phyloP scores from a whole-genome alignment of 2,888 invertebrate species.

The Sesamia inferens region DNA sequence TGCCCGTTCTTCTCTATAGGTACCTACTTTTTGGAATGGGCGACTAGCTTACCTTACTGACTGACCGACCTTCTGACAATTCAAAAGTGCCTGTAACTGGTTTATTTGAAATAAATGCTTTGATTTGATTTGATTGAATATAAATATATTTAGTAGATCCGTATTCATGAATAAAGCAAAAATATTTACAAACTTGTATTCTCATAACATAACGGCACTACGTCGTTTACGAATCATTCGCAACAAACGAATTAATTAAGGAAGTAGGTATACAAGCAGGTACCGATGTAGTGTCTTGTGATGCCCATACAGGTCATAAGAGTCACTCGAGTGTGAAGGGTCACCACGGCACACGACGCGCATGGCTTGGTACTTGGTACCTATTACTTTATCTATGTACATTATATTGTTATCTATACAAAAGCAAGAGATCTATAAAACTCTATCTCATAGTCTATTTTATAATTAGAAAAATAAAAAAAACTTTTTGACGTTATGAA shows the following conservation, averaged over 20 bases:
- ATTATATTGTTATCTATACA: slow-evolving; percentile 10
- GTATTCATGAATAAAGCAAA: background rate
- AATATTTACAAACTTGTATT: background rate
- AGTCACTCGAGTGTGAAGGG: slow-evolving; percentile 47
- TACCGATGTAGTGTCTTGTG: slow-evolving; percentile 39
- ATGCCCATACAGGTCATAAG: slow-evolving; percentile 52
- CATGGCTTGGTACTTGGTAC: slow-evolving; percentile 45
- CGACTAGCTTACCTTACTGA: too few species aligned
- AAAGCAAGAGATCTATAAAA: slow-evolving; percentile 5
- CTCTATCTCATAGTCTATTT: too few species aligned
- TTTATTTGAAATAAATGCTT: too few species aligned
- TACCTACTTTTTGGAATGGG: too few species aligned
- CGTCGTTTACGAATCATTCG: background rate
- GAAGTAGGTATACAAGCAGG: slow-evolving; percentile 37
- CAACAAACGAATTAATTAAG: slow-evolving; percentile 12
- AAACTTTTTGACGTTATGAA: background rate
- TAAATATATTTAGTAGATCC: background rate
- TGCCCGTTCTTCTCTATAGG: too few species aligned
- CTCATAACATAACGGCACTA: background rate
- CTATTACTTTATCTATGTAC: slow-evolving; percentile 21
- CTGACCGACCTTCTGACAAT: too few species aligned
- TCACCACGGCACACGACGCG: slow-evolving; percentile 40
- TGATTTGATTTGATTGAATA: too few species aligned
- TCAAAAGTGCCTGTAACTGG: too few species aligned
- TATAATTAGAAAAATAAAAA: background rate